Percentiles rank a stretch among this genome's conserved stretches.
Evolutionary conservation across 2,113 vertebrate species (phyloP).

Genomic region (Penelope pileata): DNA sequence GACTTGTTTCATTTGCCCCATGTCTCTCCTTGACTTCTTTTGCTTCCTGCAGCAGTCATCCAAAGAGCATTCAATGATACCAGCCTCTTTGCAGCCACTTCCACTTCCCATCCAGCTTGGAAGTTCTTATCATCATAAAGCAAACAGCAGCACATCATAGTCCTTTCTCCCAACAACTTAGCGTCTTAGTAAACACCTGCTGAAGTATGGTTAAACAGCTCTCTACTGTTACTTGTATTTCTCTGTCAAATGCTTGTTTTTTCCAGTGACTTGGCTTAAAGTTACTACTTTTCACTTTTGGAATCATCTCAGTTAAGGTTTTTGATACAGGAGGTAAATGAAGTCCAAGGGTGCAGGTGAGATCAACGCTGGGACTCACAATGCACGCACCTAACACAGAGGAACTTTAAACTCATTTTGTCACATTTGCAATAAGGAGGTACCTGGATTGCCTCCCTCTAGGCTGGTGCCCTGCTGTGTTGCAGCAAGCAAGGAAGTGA

Average conservation of each 20-base stretch:
- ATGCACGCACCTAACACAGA: not conserved
- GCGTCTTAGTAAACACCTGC: not conserved
- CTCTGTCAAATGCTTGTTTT: not conserved
- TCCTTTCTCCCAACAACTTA: not conserved
- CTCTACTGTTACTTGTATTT: not conserved
- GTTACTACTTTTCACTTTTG: not conserved
- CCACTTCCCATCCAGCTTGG: not conserved
- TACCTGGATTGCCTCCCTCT: not conserved
- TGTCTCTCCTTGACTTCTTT: not conserved
- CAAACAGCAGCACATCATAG: not conserved
- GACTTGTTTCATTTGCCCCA: not conserved
- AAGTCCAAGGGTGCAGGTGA: not conserved
- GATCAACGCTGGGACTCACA: not conserved
- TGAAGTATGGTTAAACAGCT: not conserved
- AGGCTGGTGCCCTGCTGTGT: not conserved
- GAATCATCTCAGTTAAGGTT: not conserved
- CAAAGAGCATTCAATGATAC: not conserved
- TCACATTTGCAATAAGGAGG: not conserved
- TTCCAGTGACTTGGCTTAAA: not conserved
- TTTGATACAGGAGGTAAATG: not conserved
- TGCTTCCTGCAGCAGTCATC: not conserved
- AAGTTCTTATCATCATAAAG: not conserved
- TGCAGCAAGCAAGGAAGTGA: not conserved
- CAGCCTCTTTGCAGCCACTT: not conserved
- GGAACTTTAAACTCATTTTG: not conserved